A percentile compares a stretch with the other conserved stretches of the same genome.
phyloP scores from a whole-genome alignment of 2,888 invertebrate species.

The Aphodius sticticus region DNA sequence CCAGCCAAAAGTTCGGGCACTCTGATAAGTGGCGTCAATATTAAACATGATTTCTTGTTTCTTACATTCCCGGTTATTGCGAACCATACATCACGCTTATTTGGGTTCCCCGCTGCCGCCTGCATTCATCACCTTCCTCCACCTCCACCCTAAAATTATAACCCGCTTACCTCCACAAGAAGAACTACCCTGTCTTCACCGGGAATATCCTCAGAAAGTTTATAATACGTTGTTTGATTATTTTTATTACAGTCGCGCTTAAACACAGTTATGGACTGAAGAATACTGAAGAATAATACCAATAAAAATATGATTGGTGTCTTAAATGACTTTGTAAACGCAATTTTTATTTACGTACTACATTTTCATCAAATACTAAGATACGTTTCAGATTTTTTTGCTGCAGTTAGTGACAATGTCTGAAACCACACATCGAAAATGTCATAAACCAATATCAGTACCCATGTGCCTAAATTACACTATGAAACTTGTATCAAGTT shows the following conservation, averaged over 20 bases:
- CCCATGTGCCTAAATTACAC: too few relatives aligned
- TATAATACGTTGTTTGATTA: not conserved
- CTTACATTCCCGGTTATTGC: constrained; percentile 58
- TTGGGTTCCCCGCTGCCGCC: constrained; percentile 53
- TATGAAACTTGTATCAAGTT: too few relatives aligned
- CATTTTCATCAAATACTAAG: too few relatives aligned
- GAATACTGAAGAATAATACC: too few relatives aligned
- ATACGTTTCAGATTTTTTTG: too few relatives aligned
- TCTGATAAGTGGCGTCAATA: constrained; percentile 58
- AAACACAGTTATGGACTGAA: too few relatives aligned
- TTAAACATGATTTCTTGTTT: constrained; percentile 60
- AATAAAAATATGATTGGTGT: too few relatives aligned
- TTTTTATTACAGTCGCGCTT: not conserved
- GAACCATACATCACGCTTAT: constrained; percentile 55
- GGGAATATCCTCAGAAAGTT: not conserved
- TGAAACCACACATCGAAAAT: too few relatives aligned
- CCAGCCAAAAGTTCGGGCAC: constrained; percentile 51
- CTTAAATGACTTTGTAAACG: too few relatives aligned
- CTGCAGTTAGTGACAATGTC: too few relatives aligned
- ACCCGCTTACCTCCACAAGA: not conserved
- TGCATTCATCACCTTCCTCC: constrained; percentile 47
- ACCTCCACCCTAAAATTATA: not conserved
- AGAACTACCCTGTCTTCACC: not conserved
- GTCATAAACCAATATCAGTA: too few relatives aligned
- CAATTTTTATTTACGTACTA: too few relatives aligned